Conservation (phyloP, 1,140 invertebrate genomes). For the Caenorhabditis latens region DNA sequence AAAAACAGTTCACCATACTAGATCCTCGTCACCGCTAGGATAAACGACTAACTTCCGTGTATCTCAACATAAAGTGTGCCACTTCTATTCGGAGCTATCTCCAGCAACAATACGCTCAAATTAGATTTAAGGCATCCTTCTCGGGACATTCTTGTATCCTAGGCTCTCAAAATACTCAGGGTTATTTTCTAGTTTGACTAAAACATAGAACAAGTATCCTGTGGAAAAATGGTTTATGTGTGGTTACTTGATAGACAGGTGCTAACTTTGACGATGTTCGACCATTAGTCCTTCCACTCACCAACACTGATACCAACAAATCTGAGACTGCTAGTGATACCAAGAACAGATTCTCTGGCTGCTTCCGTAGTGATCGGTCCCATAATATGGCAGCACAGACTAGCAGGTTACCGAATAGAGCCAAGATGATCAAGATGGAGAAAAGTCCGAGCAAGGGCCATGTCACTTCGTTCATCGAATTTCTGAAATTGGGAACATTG, state of each 20-base stretch:
- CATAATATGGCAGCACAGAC: slow-evolving; percentile 75
- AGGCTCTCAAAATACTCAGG: neutral
- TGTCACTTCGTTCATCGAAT: slow-evolving; percentile 51
- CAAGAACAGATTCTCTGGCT: slow-evolving; percentile 82
- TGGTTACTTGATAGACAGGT: too few relatives aligned
- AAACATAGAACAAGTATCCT: neutral
- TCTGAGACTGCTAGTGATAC: slow-evolving; percentile 82
- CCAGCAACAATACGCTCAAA: slow-evolving; percentile 50
- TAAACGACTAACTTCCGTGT: neutral
- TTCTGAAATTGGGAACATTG: slow-evolving; percentile 2
- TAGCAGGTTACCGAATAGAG: slow-evolving; percentile 75
- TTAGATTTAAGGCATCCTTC: slow-evolving; percentile 36
- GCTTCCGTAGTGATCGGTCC: slow-evolving; percentile 74
- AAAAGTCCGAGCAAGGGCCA: slow-evolving; percentile 82
- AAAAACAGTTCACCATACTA: too few relatives aligned
- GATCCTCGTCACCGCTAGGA: neutral
- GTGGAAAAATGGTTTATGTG: too few relatives aligned
- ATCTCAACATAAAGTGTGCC: slow-evolving; percentile 4
- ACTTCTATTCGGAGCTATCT: neutral
- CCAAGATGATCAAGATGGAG: slow-evolving; percentile 81
- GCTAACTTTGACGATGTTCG: too few relatives aligned
- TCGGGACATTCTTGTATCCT: slow-evolving; percentile 22
- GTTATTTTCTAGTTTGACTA: neutral
- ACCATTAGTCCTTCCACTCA: slow-evolving; percentile 79
- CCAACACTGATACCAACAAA: slow-evolving; percentile 85